These are phyloP conservation scores for Cerastis rubricosa DNA, from an alignment of 2,888 invertebrate species.

Conservation along the genomic window DNA sequence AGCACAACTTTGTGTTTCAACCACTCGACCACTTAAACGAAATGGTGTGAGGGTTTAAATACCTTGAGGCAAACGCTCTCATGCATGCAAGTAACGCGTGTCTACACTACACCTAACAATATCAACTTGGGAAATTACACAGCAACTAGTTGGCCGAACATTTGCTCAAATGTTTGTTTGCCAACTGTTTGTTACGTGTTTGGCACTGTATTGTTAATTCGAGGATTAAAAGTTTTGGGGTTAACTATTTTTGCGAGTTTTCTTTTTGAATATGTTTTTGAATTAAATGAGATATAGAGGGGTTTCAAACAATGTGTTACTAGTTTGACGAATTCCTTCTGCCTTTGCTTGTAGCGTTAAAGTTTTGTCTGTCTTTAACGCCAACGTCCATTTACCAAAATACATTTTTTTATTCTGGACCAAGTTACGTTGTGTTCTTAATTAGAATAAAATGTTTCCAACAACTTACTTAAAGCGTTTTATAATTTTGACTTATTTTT, in stretches of 20 bases:
- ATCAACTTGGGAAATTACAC: slow-evolving; percentile 56
- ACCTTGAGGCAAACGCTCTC: slow-evolving; percentile 47
- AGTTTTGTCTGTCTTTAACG: neutral
- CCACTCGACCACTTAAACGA: slow-evolving; percentile 24
- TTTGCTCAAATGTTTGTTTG: slow-evolving; percentile 53
- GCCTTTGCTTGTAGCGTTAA: neutral
- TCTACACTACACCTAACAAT: slow-evolving; percentile 36
- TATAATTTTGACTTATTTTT: neutral
- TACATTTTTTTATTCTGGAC: too few species aligned
- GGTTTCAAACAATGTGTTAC: neutral
- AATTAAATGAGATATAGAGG: neutral
- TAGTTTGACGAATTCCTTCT: neutral
- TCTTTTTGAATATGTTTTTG: slow-evolving; percentile 15
- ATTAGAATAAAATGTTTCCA: neutral
- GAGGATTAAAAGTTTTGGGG: slow-evolving; percentile 38
- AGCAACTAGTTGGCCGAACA: slow-evolving; percentile 50
- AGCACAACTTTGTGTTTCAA: slow-evolving; percentile 31
- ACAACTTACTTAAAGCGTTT: neutral
- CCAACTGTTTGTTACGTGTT: slow-evolving; percentile 48
- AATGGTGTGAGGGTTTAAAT: slow-evolving; percentile 35
- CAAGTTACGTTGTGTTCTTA: neutral
- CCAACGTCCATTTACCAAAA: neutral
- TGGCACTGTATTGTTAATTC: slow-evolving; percentile 36
- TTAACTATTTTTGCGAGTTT: slow-evolving; percentile 17
- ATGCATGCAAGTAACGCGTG: slow-evolving; percentile 38